These are phyloP conservation scores for Drosophila orena DNA, from an alignment of 1,140 invertebrate species.

Conservation along the genomic window DNA sequence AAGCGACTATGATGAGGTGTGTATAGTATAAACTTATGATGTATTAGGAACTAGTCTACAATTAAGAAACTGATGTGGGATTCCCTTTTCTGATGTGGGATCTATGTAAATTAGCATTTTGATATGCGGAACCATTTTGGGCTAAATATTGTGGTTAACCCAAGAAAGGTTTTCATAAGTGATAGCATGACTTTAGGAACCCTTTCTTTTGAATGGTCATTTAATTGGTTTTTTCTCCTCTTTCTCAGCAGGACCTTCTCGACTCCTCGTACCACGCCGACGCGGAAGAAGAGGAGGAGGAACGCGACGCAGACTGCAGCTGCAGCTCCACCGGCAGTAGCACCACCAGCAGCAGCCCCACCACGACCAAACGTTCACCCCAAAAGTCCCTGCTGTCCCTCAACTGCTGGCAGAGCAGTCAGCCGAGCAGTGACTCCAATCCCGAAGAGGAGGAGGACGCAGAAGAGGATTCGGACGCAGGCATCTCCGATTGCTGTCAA, in stretches of 20 bases:
- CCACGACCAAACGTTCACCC: slow-evolving; percentile 62
- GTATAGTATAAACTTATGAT: slow-evolving; percentile 11
- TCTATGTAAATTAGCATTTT: slow-evolving; percentile 4
- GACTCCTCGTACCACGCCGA: slow-evolving; percentile 81
- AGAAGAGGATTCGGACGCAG: slow-evolving; percentile 64
- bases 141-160: slow-evolving; percentile 17
- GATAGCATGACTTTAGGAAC: slow-evolving; percentile 3
- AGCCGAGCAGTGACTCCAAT: slow-evolving; percentile 66
- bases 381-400: slow-evolving; percentile 76
- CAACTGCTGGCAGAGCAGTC: slow-evolving; percentile 79
- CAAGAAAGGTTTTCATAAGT: slow-evolving; percentile 8
- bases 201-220: slow-evolving; percentile 14
- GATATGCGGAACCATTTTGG: neutral
- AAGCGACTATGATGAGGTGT: slow-evolving; percentile 81
- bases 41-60: neutral
- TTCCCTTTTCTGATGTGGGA: neutral
- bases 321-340: slow-evolving; percentile 51
- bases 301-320: slow-evolving; percentile 62
- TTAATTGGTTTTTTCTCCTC: slow-evolving; percentile 17
- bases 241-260: slow-evolving; percentile 68
- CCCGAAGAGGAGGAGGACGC: slow-evolving; percentile 27
- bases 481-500: slow-evolving; percentile 77
- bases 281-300: slow-evolving; percentile 71
- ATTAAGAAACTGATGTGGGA: neutral
- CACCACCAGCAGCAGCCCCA: slow-evolving; percentile 19